A percentile compares a stretch with the other conserved stretches of the same genome.
phyloP scores from a whole-genome alignment of 1,140 invertebrate genomes.

The Zaprionus africanus region DNA sequence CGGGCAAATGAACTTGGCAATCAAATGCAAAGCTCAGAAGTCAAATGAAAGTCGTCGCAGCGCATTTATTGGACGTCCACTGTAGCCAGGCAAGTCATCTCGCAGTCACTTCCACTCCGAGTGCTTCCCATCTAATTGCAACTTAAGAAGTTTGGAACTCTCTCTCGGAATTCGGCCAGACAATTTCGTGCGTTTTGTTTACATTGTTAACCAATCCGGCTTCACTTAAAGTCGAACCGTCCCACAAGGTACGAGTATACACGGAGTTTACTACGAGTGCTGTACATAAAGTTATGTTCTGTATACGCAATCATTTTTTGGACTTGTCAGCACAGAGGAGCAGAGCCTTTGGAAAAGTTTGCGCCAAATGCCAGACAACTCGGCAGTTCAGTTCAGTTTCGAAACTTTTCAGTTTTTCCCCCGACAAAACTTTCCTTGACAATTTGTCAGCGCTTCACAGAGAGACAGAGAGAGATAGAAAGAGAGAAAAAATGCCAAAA shows the following conservation, averaged over 20 bases:
- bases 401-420: constrained; percentile 22
- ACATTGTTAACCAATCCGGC: constrained; percentile 46
- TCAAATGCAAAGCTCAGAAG: constrained; percentile 11
- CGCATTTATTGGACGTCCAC: not conserved
- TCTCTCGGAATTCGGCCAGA: constrained; percentile 20
- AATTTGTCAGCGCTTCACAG: constrained; percentile 66
- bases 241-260: not conserved
- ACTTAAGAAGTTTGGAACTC: constrained; percentile 48
- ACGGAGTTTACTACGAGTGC: not conserved
- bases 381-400: constrained; percentile 15
- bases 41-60: constrained; percentile 26
- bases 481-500: not conserved
- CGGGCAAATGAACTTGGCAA: constrained; percentile 32
- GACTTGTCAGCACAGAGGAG: constrained; percentile 53
- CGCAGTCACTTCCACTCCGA: constrained; percentile 13
- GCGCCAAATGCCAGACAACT: constrained; percentile 39
- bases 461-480: not conserved
- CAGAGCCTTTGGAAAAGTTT: constrained; percentile 51
- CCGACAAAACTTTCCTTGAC: constrained; percentile 72
- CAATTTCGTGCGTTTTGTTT: constrained; percentile 29
- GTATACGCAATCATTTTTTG: constrained; percentile 72
- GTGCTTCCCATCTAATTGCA: constrained; percentile 55
- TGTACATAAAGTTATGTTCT: constrained; percentile 10
- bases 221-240: constrained; percentile 10
- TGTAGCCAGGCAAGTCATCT: not conserved